phyloP scores from a whole-genome alignment of 1,140 invertebrate genomes.

The Leptinotarsa defecta region DNA sequence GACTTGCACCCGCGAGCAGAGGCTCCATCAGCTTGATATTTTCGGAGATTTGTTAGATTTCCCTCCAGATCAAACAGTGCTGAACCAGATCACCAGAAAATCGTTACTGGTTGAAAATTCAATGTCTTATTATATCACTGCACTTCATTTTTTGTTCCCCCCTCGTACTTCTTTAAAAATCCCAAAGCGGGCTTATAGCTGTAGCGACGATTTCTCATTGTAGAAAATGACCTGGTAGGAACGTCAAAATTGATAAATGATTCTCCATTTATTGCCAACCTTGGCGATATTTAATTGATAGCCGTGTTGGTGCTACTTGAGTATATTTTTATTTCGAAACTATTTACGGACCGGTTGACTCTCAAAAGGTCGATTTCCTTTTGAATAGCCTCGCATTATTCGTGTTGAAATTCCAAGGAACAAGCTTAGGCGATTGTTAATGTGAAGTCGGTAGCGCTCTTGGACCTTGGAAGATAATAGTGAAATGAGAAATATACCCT shows the following conservation, averaged over 20 bases:
- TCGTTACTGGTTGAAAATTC: too few species aligned
- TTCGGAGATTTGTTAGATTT: too few species aligned
- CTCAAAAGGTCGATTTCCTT: neutral
- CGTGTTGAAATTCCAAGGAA: neutral
- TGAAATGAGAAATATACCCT: too few species aligned
- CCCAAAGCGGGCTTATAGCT: neutral
- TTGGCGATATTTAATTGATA: constrained; percentile 6
- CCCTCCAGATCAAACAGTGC: too few species aligned
- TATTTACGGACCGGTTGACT: constrained; percentile 2
- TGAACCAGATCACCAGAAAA: too few species aligned
- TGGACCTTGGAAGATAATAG: too few species aligned
- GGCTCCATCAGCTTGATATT: too few species aligned
- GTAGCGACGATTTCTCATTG: neutral
- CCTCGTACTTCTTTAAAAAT: neutral
- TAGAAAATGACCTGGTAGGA: constrained; percentile 1
- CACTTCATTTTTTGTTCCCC: neutral
- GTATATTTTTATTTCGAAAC: neutral
- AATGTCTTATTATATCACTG: too few species aligned
- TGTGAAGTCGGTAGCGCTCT: too few species aligned
- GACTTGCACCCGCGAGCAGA: too few species aligned
- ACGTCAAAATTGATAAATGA: constrained; percentile 9
- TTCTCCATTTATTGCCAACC: neutral
- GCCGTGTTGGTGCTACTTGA: neutral
- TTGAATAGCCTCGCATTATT: neutral
- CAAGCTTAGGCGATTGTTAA: neutral